Evolutionary conservation across 2,888 invertebrate species (phyloP), one percentile per base, ranked within the genome.

Genomic region (Ormyrus pomaceus): DNA sequence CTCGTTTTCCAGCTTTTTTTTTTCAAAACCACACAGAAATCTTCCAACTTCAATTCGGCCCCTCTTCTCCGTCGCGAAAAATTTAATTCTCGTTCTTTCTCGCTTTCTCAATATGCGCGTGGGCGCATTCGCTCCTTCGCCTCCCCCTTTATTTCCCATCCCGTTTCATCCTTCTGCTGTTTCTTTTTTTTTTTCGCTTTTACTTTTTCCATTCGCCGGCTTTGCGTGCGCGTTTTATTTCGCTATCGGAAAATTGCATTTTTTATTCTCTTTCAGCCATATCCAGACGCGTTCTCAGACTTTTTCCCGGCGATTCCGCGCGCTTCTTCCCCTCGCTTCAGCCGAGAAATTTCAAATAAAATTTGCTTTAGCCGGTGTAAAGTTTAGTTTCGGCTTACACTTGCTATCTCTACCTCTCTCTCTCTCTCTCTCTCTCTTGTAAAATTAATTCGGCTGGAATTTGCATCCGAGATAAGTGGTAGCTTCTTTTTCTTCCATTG

Each of bases 191-290:
- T 55, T 46, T 61, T 61, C 34, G 50, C 53, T n/a, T 64, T 64
- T 64, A 9, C 34, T 34, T 34, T 9, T 65, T 51, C 5, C 66
- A n/a, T 53, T 62, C 34, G 51, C 48, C 55, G 50, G n/a, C 9
- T 58, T 69, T 68, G 34, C 59, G 46, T 61, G 48, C 13, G 61
- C 53, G 53, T 48, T 61, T 76, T 69, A 76, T 76, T 70, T 50
- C 51, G 55, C 71, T 64, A 66, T 71, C 71, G 56, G 64, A 77
- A 71, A 71, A 71, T 65, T 70, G 64, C 51, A 77, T 77, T 77
- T 71, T 77, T 77, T 71, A 65, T 66, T 62, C 64, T 70, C 69
- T 70, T 62, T 62, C 61, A 56, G 77, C 70, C 9, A 8, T 48
- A 73, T 65, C 56, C 56, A 46, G 61, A 73, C 73, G 48, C 56